phyloP scores from a whole-genome alignment of 2,797 vertebrate genomes.

The Acanthiza pusilla region DNA sequence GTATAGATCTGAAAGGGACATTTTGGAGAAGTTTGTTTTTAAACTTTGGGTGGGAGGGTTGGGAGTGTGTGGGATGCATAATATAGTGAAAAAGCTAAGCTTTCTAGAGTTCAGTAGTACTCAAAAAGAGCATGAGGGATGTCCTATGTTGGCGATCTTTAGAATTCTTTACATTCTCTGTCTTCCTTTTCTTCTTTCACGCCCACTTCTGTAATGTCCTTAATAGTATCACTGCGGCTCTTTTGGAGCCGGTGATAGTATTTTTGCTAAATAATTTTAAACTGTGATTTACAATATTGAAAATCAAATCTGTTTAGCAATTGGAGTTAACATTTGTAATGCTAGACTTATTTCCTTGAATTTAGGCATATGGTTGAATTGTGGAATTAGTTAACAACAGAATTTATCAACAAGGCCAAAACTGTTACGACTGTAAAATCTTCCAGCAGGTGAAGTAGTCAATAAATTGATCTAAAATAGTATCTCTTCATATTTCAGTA shows the following conservation, averaged over 20 bases:
- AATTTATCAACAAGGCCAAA: background rate
- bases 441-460: background rate
- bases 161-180: background rate
- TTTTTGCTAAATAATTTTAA: constrained; percentile 2
- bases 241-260: background rate
- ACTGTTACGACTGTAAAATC: background rate
- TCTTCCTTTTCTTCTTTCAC: background rate
- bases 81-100: background rate
- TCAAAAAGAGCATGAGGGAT: constrained; percentile 39
- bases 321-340: background rate
- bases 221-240: background rate
- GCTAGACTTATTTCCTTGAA: background rate
- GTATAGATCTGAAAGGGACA: background rate
- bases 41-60: constrained; percentile 9
- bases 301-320: background rate
- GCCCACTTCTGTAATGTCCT: background rate
- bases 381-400: background rate
- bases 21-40: background rate
- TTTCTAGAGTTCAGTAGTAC: constrained; percentile 29
- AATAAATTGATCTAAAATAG: background rate
- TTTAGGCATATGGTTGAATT: background rate
- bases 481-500: background rate
- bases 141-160: background rate
- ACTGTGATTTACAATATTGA: background rate
- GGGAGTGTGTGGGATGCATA: background rate